Base-by-base conservation (phyloP, 2,113 vertebrate species). In the Rana temporaria region DNA sequence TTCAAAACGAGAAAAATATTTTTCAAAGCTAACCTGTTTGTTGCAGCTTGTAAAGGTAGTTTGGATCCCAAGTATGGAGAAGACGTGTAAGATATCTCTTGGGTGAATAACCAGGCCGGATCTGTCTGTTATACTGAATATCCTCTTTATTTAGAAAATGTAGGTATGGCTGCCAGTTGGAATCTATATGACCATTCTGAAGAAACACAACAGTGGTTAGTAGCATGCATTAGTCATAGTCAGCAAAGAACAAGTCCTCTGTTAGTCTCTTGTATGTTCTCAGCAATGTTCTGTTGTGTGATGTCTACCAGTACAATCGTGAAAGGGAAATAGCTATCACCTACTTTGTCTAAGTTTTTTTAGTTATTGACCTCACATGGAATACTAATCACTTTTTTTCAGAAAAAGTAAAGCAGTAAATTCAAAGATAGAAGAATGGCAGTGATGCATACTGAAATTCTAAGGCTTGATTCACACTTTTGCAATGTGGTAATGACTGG, bases 81-180 rank as follows among this genome's bases (percentile, higher is more conserved):
- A 89, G 77, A 62, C 67, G 85, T 12, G 85, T 84, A 62, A 92
- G 90, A 22, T 89, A 84, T 30, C 84, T 89, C 85, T 88, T 91
- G 78, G 87, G 89, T 0, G 78, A 93, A 84, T 79, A 89, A 16
- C 89, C 89, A 19, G 87, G 85, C 52, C 86, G 90, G 76, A 90
- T 91, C 62, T 86, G 85, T 75, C 73, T 19, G 24, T 84, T 78
- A 55, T 0, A 32, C 59, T 86, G 87, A 38, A 55, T 85, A 0
- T 85, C 38, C 18, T 81, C 62, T 85, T 88, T 87, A 53, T 85
- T 88, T 62, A 62, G 73, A 57, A 90, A 89, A 75, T 87, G 68
- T 17, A 90, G 81, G 70, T 89, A 57, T 0, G 81, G 80, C 19
- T 88, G 86, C 84, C 81, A 62, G 9, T 20, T 18, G 59, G 24